Conservation (phyloP, 2,888 invertebrate genomes). For the Acrocera orbiculus region DNA sequence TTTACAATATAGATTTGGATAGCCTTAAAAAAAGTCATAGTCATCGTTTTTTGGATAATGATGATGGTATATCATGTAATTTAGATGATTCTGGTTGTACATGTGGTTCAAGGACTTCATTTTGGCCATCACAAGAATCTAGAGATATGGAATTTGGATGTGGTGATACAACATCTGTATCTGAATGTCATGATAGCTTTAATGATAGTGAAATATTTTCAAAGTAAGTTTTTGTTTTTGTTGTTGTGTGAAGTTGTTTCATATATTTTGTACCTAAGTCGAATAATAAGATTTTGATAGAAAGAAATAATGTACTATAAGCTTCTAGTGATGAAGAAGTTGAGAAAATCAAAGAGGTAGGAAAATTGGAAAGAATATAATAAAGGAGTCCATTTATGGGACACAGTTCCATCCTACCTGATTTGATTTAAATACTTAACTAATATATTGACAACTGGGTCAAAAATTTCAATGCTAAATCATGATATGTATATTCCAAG, state of each 20-base stretch:
- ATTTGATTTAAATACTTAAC: too few species aligned
- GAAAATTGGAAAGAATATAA: too few species aligned
- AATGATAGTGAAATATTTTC: slow-evolving; percentile 23
- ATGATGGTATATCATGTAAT: slow-evolving; percentile 19
- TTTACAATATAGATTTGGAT: slow-evolving; percentile 32
- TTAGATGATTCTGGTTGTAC: slow-evolving; percentile 15
- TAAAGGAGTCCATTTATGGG: too few species aligned
- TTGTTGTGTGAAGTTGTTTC: neutral
- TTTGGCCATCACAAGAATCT: slow-evolving; percentile 39
- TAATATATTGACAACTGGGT: too few species aligned
- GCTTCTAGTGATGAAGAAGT: too few species aligned
- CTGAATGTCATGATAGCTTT: slow-evolving; percentile 33
- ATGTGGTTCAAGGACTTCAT: slow-evolving; percentile 36
- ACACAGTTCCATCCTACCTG: too few species aligned
- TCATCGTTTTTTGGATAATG: slow-evolving; percentile 26
- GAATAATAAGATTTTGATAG: too few species aligned
- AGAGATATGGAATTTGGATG: slow-evolving; percentile 43
- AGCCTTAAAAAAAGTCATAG: slow-evolving; percentile 34
- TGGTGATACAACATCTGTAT: slow-evolving; percentile 42
- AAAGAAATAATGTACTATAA: too few species aligned
- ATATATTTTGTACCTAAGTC: neutral
- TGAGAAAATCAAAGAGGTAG: too few species aligned
- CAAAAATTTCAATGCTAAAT: too few species aligned
- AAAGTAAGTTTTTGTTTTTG: slow-evolving; percentile 15
- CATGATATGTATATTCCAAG: too few species aligned